Conservation (phyloP, 2,797 vertebrate species). For the Eulemur coronatus region DNA sequence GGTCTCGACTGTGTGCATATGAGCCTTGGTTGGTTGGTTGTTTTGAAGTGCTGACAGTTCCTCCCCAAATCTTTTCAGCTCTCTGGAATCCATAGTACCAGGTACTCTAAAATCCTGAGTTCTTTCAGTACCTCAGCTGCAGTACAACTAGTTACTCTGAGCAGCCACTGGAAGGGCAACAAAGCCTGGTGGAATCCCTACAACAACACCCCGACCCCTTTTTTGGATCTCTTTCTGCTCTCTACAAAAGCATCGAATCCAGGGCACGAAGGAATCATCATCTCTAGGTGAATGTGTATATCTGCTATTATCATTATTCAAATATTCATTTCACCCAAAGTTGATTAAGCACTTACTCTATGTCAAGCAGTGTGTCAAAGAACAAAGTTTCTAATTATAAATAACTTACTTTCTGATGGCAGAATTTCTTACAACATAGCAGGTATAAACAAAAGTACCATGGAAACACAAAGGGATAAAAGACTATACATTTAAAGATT, state of each 20-base stretch:
- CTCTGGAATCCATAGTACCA: conserved; percentile 1
- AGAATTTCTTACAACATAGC: conserved; percentile 24
- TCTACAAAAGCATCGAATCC: conserved; percentile 29
- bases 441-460: neutral
- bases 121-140: neutral
- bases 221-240: neutral
- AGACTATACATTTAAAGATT: neutral
- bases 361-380: neutral
- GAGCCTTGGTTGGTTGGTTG: neutral
- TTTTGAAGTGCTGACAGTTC: neutral
- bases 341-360: neutral
- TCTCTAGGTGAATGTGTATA: neutral
- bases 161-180: neutral
- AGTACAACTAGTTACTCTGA: neutral
- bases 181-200: neutral
- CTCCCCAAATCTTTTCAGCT: neutral
- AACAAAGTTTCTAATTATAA: conserved; percentile 30
- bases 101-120: neutral
- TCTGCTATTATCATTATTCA: neutral
- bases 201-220: neutral
- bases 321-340: conserved; percentile 7
- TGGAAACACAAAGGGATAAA: conserved; percentile 27
- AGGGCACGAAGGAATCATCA: neutral
- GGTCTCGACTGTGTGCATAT: neutral
- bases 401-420: neutral